Base-by-base conservation (phyloP, 2,113 vertebrate species). In the Petrocephalus zakoni region DNA sequence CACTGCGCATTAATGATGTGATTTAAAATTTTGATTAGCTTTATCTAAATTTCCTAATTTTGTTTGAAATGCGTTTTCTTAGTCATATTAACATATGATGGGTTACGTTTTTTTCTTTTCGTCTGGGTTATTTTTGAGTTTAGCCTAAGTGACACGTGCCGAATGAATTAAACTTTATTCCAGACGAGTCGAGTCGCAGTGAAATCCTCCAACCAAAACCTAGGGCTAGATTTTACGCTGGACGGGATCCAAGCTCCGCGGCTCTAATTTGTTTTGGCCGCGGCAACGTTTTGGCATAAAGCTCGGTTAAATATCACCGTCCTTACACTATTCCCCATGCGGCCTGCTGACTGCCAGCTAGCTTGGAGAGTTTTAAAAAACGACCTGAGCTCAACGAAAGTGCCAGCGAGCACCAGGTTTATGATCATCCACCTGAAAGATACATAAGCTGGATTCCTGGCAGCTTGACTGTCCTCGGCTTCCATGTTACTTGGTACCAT, bases 221-320 rank as follows among this genome's bases (percentile, higher is more conserved):
- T 11, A 25, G 92, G 92, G 93, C 91, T 93, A 93, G 92, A 92
- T 93, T 92, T 95, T 94, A 94, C 90, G 92, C 93, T 94, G 93
- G 93, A 93, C 92, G 90, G 91, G 91, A 92, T 94, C 93, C 94
- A 94, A 81, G 90, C 92, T 93, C 94, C 92, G 93, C 90, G 94
- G 94, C 93, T 94, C 94, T 94, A 94, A 95, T 95, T 95, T 92
- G 93, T 94, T 94, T 93, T 93, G 92, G 94, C 93, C 93, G 94
- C 94, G 94, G 93, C 93, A 93, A 92, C 92, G 93, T 93, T 94
- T 92, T 93, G 91, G 92, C 93, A 92, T 88, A 89, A 90, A 82
- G 88, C 89, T 81, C 17, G 72, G 89, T 85, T 88, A 88, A 90
- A 86, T 88, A 91, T 90, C 88, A 84, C 81, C 55, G 55, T 87